Base-by-base conservation (phyloP, 2,113 vertebrate species). In the Pan paniscus region DNA sequence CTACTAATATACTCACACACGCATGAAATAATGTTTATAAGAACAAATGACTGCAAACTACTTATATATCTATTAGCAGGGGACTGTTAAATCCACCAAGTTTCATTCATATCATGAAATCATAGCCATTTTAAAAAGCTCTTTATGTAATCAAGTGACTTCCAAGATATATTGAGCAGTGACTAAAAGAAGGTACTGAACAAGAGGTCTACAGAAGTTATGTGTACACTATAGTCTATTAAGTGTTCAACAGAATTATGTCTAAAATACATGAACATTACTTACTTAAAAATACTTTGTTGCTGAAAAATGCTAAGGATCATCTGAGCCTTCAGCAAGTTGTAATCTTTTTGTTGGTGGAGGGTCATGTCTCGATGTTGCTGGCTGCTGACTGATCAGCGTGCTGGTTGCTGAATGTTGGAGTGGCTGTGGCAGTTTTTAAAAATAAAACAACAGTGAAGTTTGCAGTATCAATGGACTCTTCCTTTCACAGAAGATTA, bases 21-120 rank as follows among this genome's bases (percentile, higher is more conserved):
- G 57, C 72, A 84, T 89, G 92, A 92, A 94, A 90, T 89, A 68
- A 70, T 94, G 80, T 93, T 95, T 94, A 57, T 84, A 70, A 93
- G 76, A 91, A 88, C 64, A 95, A 93, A 88, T 72, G 40, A 84
- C 35, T 79, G 12, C 38, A 93, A 93, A 88, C 2, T 30, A 88
- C 61, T 92, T 80, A 83, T 17, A n/a, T 46, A 68, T 85, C 83
- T 50, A 76, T 84, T 93, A 84, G 38, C 10, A 85, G 46, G 16
- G 22, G 38, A 83, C 30, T 81, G 22, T n/a, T 85, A 72, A 83
- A 73, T 84, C 67, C 57, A 72, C 40, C n/a, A 79, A 87, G 18
- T 86, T 55, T 64, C 4, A 68, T 64, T 14, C 35, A 52, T 48
- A 88, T 38, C 23, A 91, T 76, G 48, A 90, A 93, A 68, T 90